phyloP scores from a whole-genome alignment of 2,797 vertebrate genomes.

The Atherinosoma microstoma region DNA sequence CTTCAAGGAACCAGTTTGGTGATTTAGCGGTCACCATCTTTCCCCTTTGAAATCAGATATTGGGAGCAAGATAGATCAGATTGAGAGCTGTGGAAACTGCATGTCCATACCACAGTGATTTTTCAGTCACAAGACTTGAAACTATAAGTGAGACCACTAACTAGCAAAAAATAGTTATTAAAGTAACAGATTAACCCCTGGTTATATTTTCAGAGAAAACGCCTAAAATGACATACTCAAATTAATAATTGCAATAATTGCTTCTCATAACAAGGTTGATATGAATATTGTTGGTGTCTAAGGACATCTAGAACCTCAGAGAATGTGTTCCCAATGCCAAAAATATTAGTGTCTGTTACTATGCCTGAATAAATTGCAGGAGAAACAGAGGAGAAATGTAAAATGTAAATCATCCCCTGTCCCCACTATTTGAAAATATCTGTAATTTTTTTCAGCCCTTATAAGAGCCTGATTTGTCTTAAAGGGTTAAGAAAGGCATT shows the following conservation, averaged over 20 bases:
- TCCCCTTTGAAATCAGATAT: background rate
- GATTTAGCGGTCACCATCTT: background rate
- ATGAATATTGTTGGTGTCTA: background rate
- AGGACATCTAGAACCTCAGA: background rate
- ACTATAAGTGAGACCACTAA: background rate
- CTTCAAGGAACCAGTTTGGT: background rate
- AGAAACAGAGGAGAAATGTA: too few relatives aligned
- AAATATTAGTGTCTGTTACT: background rate
- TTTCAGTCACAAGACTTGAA: background rate
- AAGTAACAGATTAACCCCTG: too few relatives aligned
- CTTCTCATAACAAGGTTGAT: background rate
- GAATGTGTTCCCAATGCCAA: background rate
- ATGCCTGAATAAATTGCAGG: too few relatives aligned
- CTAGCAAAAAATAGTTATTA: background rate
- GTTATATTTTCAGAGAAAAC: background rate
- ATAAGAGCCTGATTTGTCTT: background rate
- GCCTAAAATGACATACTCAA: background rate
- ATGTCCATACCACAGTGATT: background rate
- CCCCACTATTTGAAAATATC: background rate
- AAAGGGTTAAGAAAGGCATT: background rate
- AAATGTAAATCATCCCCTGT: too few relatives aligned
- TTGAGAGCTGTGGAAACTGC: background rate
- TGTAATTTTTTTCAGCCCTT: too few relatives aligned
- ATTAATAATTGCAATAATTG: background rate
- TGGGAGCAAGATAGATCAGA: background rate